Percentiles rank a stretch among this genome's conserved stretches.
Evolutionary conservation across 1,140 invertebrate species (phyloP).

Genomic region (Drosophila tristis): DNA sequence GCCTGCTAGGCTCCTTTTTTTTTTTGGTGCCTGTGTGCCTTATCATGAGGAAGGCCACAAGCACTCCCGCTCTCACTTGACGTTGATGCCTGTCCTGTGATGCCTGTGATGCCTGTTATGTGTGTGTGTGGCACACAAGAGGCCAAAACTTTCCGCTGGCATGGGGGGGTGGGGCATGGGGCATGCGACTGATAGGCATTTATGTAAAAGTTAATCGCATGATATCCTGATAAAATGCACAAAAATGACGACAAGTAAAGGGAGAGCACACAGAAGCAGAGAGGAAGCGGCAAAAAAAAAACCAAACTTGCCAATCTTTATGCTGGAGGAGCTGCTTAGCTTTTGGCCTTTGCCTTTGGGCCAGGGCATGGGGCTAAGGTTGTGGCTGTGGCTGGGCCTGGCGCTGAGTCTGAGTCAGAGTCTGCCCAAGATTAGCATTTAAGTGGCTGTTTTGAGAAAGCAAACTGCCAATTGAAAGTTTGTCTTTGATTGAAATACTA

Average conservation of each 20-base stretch:
- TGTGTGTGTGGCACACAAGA: not conserved
- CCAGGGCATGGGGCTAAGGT: no score
- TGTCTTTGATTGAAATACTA: conserved; percentile 30
- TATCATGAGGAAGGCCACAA: no score
- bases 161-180: not conserved
- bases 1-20: no score
- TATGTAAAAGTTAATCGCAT: conserved; percentile 58
- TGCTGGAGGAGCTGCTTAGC: conserved; percentile 10
- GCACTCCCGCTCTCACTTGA: not conserved
- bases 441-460: conserved; percentile 11
- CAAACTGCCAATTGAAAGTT: conserved; percentile 34
- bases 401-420: not conserved
- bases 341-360: not conserved
- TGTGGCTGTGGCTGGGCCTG: no score
- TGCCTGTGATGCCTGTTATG: not conserved
- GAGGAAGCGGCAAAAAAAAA: not conserved
- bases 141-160: no score
- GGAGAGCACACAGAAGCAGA: not conserved
- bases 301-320: conserved; percentile 7
- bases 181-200: conserved; percentile 49
- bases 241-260: conserved; percentile 14
- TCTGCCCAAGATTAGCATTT: conserved; percentile 29
- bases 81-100: conserved; percentile 1
- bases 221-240: conserved; percentile 54
- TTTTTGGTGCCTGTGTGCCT: no score